phyloP scores from a whole-genome alignment of 2,113 vertebrate species.

The Phoxinus phoxinus region DNA sequence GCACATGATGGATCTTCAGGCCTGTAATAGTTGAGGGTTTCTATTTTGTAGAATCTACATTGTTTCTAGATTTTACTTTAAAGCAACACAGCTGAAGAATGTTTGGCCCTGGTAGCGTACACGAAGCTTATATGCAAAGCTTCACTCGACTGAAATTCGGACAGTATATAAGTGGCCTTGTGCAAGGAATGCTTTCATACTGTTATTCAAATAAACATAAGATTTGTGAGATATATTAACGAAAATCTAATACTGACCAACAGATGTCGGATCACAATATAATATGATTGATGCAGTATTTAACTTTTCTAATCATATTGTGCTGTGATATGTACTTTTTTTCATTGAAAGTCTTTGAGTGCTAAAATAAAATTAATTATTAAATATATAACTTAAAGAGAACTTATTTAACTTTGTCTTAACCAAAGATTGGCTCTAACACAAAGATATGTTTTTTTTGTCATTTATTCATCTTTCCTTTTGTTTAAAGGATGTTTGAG shows the following conservation, averaged over 20 bases:
- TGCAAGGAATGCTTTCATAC: slow-evolving; percentile 45
- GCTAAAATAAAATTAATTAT: slow-evolving; percentile 61
- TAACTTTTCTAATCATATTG: slow-evolving; percentile 40
- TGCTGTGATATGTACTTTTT: slow-evolving; percentile 33
- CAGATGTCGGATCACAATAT: slow-evolving; percentile 16
- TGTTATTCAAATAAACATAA: slow-evolving; percentile 28
- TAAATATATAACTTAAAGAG: slow-evolving; percentile 59
- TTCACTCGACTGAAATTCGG: slow-evolving; percentile 16
- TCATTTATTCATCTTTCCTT: slow-evolving; percentile 30
- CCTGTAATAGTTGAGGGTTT: slow-evolving; percentile 22
- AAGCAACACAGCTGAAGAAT: slow-evolving; percentile 29
- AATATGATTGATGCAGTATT: slow-evolving; percentile 40
- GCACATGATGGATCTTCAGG: slow-evolving; percentile 29
- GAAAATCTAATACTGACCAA: background rate
- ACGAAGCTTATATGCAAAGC: slow-evolving; percentile 14
- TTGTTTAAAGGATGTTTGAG: slow-evolving; percentile 72
- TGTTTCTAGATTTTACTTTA: slow-evolving; percentile 18
- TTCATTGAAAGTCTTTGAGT: slow-evolving; percentile 47
- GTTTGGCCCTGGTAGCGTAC: slow-evolving; percentile 25
- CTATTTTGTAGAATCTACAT: slow-evolving; percentile 26
- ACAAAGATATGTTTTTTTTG: slow-evolving; percentile 58
- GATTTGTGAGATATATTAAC: slow-evolving; percentile 29
- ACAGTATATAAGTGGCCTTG: slow-evolving; percentile 16
- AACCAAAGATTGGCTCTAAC: slow-evolving; percentile 81
- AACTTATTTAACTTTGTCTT: slow-evolving; percentile 70